Evolutionary conservation across 2,113 vertebrate species (phyloP).

Genomic region (Columba livia): DNA sequence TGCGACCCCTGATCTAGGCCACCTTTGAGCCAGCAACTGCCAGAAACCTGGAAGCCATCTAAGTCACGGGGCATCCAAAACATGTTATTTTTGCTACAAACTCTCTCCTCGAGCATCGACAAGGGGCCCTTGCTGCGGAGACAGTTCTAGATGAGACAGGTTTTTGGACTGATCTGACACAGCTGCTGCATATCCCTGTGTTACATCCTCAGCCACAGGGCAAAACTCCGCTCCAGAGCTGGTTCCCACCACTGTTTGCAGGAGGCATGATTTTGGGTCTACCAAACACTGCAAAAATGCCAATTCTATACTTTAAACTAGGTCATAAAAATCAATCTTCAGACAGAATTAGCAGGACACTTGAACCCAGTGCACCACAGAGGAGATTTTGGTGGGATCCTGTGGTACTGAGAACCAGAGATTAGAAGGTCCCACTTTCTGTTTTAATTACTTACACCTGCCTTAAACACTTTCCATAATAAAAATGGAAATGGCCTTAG

Average conservation of each 20-base stretch:
- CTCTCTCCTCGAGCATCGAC: not conserved
- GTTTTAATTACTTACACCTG: not conserved
- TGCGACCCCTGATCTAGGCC: not conserved
- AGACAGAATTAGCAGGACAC: not conserved
- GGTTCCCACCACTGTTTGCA: not conserved
- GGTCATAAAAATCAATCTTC: not conserved
- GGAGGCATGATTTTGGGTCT: not conserved
- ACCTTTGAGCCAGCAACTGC: not conserved
- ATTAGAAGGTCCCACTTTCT: not conserved
- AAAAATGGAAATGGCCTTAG: not conserved
- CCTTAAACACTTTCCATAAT: not conserved
- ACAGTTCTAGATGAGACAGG: not conserved
- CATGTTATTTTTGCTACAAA: not conserved
- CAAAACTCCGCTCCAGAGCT: not conserved
- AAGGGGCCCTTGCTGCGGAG: not conserved
- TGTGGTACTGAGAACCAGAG: not conserved
- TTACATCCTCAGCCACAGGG: not conserved
- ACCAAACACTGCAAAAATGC: not conserved
- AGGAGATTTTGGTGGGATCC: not conserved
- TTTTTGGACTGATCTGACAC: not conserved
- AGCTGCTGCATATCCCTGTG: not conserved
- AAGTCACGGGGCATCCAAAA: not conserved
- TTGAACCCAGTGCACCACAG: not conserved
- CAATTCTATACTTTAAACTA: not conserved
- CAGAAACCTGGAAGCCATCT: not conserved